Conservation (phyloP, 2,113 vertebrate species). For the Tachysurus vachellii region DNA sequence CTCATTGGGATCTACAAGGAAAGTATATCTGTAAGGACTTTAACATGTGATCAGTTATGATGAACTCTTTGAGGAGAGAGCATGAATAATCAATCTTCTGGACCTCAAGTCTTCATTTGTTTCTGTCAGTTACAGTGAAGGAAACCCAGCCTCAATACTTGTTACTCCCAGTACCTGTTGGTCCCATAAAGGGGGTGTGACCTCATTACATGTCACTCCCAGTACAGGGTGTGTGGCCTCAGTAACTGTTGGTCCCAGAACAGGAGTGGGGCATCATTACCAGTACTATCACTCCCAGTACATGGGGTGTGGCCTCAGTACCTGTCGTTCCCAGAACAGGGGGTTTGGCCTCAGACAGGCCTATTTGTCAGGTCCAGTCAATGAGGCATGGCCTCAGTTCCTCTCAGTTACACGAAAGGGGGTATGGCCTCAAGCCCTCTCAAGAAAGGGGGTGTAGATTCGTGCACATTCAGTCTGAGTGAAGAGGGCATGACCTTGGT, state of each 20-base stretch:
- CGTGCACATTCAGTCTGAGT: background rate
- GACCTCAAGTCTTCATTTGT: background rate
- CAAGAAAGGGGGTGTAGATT: too few relatives aligned
- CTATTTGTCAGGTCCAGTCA: too few relatives aligned
- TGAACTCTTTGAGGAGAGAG: background rate
- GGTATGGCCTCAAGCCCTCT: too few relatives aligned
- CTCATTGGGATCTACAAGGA: conserved; percentile 88
- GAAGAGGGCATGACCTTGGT: background rate
- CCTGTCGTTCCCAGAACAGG: background rate
- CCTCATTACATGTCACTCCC: background rate
- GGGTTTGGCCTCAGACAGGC: background rate
- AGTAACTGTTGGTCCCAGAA: background rate
- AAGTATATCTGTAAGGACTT: background rate
- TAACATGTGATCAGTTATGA: background rate
- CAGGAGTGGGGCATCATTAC: background rate
- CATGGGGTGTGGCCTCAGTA: background rate
- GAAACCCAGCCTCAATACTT: background rate
- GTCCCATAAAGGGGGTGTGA: background rate
- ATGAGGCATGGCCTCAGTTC: too few relatives aligned
- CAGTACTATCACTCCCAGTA: background rate
- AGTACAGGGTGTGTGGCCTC: background rate
- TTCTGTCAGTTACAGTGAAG: background rate
- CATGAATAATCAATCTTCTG: background rate
- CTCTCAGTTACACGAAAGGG: too few relatives aligned
- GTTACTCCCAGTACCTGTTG: background rate